Conservation (phyloP, 2,797 vertebrate species). For the Agapornis canus region DNA sequence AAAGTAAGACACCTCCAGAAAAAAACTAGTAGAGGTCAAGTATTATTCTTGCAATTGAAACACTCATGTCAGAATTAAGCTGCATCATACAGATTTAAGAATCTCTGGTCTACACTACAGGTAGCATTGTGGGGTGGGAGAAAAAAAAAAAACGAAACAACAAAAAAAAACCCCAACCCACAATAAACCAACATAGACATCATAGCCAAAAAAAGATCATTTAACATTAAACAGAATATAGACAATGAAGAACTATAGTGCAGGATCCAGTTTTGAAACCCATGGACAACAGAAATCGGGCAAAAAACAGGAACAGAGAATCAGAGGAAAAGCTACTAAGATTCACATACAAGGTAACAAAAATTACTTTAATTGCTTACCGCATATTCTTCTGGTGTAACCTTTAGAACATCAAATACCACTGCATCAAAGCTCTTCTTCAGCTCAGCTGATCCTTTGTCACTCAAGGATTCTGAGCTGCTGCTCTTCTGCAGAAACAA, state of each 20-base stretch:
- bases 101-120: not conserved
- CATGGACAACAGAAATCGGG: not conserved
- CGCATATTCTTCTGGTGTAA: constrained; percentile 98
- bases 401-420: constrained; percentile 96
- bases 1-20: not conserved
- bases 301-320: not conserved
- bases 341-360: not conserved
- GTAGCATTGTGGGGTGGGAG: accelerated
- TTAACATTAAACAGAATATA: not conserved
- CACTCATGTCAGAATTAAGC: not conserved
- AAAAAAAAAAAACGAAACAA: not conserved
- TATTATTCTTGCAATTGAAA: not conserved
- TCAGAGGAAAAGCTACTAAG: not conserved
- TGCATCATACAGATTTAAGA: not conserved
- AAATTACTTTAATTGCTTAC: constrained; percentile 79
- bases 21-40: not conserved
- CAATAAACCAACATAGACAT: not conserved
- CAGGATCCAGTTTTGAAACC: not conserved
- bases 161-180: accelerated
- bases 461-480: constrained; percentile 97
- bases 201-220: not conserved
- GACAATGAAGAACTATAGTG: not conserved
- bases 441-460: constrained; percentile 90
- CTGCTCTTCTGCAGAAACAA: constrained; percentile 88
- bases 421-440: constrained; percentile 99